Percentiles rank a stretch among this genome's conserved stretches.
These are phyloP conservation scores for Heliconius charithonia DNA, from an alignment of 2,888 invertebrate species.

Conservation along the genomic window DNA sequence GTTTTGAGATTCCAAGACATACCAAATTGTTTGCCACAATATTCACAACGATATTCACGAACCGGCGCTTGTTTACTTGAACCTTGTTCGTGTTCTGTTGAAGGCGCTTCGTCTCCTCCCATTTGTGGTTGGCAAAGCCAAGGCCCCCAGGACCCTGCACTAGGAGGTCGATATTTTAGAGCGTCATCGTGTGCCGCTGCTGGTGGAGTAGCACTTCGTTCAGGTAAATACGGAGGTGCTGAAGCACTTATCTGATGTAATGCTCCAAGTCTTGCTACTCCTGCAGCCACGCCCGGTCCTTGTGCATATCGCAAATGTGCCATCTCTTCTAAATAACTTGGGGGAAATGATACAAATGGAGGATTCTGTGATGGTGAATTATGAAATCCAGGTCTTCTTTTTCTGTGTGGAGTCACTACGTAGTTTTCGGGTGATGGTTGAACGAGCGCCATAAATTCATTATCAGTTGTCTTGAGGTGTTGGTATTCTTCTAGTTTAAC, in stretches of 20 bases:
- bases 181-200: conserved; percentile 83
- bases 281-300: conserved; percentile 83
- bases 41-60: conserved; percentile 93
- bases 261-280: conserved; percentile 78
- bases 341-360: conserved; percentile 92
- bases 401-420: conserved; percentile 93
- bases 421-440: conserved; percentile 91
- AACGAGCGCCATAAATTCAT: conserved; percentile 87
- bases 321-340: conserved; percentile 89
- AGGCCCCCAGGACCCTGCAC: conserved; percentile 88
- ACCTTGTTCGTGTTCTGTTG: conserved; percentile 80
- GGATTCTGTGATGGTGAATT: conserved; percentile 94
- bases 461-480: conserved; percentile 87
- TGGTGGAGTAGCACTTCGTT: conserved; percentile 85
- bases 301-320: conserved; percentile 85
- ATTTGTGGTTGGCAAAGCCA: conserved; percentile 88
- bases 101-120: conserved; percentile 78
- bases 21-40: conserved; percentile 95
- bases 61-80: conserved; percentile 86
- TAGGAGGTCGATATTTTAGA: conserved; percentile 86
- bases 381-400: conserved; percentile 93
- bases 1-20: conserved; percentile 97
- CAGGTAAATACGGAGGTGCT: conserved; percentile 88
- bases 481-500: conserved; percentile 87
- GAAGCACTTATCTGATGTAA: conserved; percentile 88